Evolutionary conservation across 2,113 vertebrate species (phyloP), one percentile per base, ranked within the genome.

Genomic region (Pyxicephalus adspersus): DNA sequence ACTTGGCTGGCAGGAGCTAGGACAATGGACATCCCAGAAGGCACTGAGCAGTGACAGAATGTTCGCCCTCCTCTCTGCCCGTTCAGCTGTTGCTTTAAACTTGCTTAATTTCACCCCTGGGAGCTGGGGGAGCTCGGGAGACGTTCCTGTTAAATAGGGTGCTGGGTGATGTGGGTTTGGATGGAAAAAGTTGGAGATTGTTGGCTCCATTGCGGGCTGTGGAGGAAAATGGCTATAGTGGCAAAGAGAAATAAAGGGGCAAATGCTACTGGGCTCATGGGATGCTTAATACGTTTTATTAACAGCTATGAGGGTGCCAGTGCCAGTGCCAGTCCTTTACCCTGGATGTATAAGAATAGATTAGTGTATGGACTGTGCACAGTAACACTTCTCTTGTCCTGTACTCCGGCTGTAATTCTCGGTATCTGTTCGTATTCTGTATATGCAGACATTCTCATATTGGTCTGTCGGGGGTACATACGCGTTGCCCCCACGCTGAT

Each of bases 41-140:
- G 72, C 60, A 65, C 71, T 80, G 64, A 77, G 29, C 23, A n/a
- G 16, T 2, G 0, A 15, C 7, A 17, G 85, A 68, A 79, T 76
- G 79, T 77, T 82, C 2, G 0, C 18, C 20, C 76, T 52, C 54
- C 60, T 64, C 22, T 8, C 2, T 25, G 23, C 0, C 5, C 0
- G 31, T 64, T 5, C 18, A 84, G 83, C 61, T 70, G 77, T 70
- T 73, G 67, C 70, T n/a, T 8, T 25, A 71, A 64, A 50, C 65
- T 58, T 70, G 31, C 52, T 13, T 23, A 58, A 55, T 71, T 28
- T 23, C 58, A 60, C 23, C 83, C 64, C 79, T 81, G 79, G 78
- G 72, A 64, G 22, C 15, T 17, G 26, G 70, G 31, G 72, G 45
- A 34, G 67, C 77, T 63, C 19, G 22, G 70, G 71, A 20, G 74